These are phyloP conservation scores for Ditula angustiorana DNA, from an alignment of 2,888 invertebrate genomes.

Conservation along the genomic window DNA sequence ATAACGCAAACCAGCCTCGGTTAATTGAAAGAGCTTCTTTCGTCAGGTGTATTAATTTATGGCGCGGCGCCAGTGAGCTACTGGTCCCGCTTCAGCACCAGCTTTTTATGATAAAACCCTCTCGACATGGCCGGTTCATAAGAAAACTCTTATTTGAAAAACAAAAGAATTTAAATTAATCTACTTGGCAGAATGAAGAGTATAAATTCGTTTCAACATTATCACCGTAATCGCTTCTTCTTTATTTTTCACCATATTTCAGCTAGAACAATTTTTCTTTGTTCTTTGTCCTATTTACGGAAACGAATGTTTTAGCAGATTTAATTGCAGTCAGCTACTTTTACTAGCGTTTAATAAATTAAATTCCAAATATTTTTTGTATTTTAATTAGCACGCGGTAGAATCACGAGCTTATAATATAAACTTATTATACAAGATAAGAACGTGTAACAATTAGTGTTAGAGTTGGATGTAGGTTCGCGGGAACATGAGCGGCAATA, in stretches of 20 bases:
- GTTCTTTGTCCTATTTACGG: slow-evolving; percentile 30
- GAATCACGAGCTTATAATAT: not conserved
- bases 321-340: not conserved
- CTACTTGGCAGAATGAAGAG: slow-evolving; percentile 70
- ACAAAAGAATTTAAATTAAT: slow-evolving; percentile 80
- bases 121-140: slow-evolving; percentile 60
- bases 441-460: slow-evolving; percentile 64
- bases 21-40: slow-evolving; percentile 84
- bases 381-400: not conserved
- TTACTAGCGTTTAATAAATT: not conserved
- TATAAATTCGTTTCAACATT: slow-evolving; percentile 78
- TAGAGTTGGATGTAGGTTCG: slow-evolving; percentile 60
- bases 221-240: slow-evolving; percentile 69
- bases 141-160: slow-evolving; percentile 61
- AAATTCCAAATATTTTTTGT: not conserved
- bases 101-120: slow-evolving; percentile 64
- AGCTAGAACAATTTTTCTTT: slow-evolving; percentile 57
- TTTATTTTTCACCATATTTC: slow-evolving; percentile 68
- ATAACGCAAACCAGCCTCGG: slow-evolving; percentile 75
- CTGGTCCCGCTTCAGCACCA: slow-evolving; percentile 65
- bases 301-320: slow-evolving; percentile 24
- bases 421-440: slow-evolving; percentile 14
- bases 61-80: slow-evolving; percentile 61
- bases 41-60: slow-evolving; percentile 81
- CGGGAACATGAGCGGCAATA: slow-evolving; percentile 68